Base-by-base conservation (phyloP, 2,888 invertebrate genomes). In the Eupithecia tripunctaria region DNA sequence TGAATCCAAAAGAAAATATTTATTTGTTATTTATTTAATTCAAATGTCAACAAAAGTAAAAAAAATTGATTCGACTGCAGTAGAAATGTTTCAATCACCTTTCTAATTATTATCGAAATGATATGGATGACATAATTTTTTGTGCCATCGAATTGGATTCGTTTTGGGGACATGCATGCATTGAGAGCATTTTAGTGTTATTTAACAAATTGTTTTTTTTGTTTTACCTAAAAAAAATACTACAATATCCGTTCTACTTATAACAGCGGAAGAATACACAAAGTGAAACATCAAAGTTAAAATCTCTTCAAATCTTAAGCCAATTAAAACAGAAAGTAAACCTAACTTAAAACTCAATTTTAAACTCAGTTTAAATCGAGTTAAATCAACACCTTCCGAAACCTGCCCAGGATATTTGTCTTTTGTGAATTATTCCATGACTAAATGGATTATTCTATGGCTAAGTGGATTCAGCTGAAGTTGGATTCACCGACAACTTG, bases 351-450 rank as follows among this genome's bases (percentile, higher is more conserved):
- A 60, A 60, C 29, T 60, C 60, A 60, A 60, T 63, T 63, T 63
- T 63, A 36, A 63, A 36, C 63, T 63, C 63, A 29, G 32, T 63
- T 36, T 29, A 29, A 60, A 60, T 60, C 60, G 18, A 60, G 63
- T 63, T 63, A 63, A 63, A 63, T n/a, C 63, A 36, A 63, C 63
- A 63, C 63, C 63, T 63, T 36, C 36, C n/a, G 63, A 63, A 63
- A n/a, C n/a, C 63, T 32, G 63, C 5, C 63, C 36, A 36, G 63
- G 56, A 21, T 67, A 71, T 67, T 71, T 71, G 56, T 56, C 72
- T 68, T 72, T 43, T 41, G 72, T 72, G 67, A 71, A 71, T 72
- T 68, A 72, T 72, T 68, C 71, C 67, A 41, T 5, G 25, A 60
- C 67, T 67, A 62, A 47, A 29, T 67, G 38, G 60, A 60, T 60